Conservation (phyloP, 2,797 vertebrate species). For the Rhinatrema bivittatum region DNA sequence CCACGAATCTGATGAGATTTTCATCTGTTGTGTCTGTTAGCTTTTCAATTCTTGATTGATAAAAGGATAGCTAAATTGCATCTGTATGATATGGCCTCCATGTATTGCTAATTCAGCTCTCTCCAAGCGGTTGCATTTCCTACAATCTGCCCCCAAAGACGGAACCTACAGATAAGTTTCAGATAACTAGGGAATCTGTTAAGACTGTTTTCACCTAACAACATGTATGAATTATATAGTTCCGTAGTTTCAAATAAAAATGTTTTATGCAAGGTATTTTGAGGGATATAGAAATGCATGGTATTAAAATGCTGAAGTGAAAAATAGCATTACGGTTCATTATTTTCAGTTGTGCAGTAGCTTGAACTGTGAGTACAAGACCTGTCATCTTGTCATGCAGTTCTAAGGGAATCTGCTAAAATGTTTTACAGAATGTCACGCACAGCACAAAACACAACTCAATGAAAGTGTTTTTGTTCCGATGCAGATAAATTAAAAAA, state of each 20-base stretch:
- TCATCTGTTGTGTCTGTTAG: too few species aligned
- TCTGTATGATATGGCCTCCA: slow-evolving; percentile 8
- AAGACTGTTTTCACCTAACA: slow-evolving; percentile 29
- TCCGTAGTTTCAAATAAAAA: slow-evolving; percentile 27
- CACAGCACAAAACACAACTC: slow-evolving; percentile 24
- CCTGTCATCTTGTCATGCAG: slow-evolving; percentile 37
- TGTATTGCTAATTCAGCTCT: slow-evolving; percentile 6
- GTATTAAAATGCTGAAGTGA: slow-evolving; percentile 48
- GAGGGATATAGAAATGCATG: slow-evolving; percentile 42
- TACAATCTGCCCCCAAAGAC: slow-evolving; percentile 16
- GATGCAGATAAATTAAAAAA: slow-evolving; percentile 13
- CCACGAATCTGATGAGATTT: too few species aligned
- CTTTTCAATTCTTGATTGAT: too few species aligned
- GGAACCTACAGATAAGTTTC: slow-evolving; percentile 14
- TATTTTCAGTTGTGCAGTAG: slow-evolving; percentile 35
- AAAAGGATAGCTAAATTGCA: too few species aligned
- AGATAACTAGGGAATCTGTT: slow-evolving; percentile 24
- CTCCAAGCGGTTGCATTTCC: slow-evolving; percentile 13
- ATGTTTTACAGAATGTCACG: slow-evolving; percentile 28
- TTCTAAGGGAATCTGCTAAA: slow-evolving; percentile 32
- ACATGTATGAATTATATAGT: slow-evolving; percentile 28
- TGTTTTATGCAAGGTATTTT: slow-evolving; percentile 51
- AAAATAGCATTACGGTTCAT: slow-evolving; percentile 54
- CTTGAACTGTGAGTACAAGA: slow-evolving; percentile 45
- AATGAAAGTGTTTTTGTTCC: slow-evolving; percentile 16